Evolutionary conservation across 2,113 vertebrate genomes (phyloP), one percentile per base, ranked within the genome.

Genomic region (Poecilia latipinna): DNA sequence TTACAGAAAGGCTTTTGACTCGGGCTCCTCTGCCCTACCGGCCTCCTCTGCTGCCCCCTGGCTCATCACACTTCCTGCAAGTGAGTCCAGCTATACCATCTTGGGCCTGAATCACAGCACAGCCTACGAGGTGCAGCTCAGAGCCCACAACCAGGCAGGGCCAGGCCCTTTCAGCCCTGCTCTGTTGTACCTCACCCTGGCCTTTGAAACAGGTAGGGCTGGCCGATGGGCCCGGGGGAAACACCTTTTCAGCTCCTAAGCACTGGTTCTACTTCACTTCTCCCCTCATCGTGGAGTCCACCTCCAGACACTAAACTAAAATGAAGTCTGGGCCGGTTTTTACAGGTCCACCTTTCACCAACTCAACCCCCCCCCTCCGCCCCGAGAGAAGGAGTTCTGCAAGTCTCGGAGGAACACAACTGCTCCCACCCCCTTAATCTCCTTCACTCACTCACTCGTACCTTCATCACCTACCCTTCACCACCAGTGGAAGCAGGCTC

Each of bases 141-240:
- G 96, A 77, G 97, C 96, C 68, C 96, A 96, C 93, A 98, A 96
- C 91, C 95, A 94, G 92, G 96, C 95, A 75, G 97, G 97, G 86
- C 95, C 97, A 0, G 97, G 97, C 85, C 97, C 97, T 12, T 97
- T 95, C 96, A 96, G 97, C 94, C 97, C 97, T 32, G 94, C 94
- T 24, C 91, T 97, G 90, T 93, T 96, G 93, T 96, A 96, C 94
- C 95, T 92, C 93, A 97, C 97, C 24, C 94, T 96, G 92, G 96
- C 96, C 92, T 94, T 96, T 91, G 96, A 98, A 90, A 97, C 96
- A 98, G 97, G 98, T 98, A 98, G 94, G 96, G 94, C 91, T 94
- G 89, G 94, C 93, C 90, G 82, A 29, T 86, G 87, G 94, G 92
- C 79, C 88, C 32, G 39, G 39, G 80, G 78, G 10, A 85, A 39